These are phyloP conservation scores for Serranus cabrilla DNA, from an alignment of 2,797 vertebrate species.

Conservation along the genomic window DNA sequence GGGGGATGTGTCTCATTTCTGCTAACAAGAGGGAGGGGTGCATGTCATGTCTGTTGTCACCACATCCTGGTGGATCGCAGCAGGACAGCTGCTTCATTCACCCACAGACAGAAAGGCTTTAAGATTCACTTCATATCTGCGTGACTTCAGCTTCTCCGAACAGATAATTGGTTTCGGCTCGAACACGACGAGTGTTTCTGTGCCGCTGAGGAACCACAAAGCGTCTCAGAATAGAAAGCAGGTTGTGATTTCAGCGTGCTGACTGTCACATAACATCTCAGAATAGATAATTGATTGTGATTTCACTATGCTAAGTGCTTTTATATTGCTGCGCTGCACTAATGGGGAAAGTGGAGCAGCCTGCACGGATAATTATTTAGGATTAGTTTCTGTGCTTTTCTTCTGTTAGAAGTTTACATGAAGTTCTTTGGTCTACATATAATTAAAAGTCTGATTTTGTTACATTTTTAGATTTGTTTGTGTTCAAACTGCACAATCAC, in stretches of 20 bases:
- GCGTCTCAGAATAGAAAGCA: constrained; percentile 48
- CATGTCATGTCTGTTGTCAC: constrained; percentile 52
- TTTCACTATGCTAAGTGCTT: constrained; percentile 35
- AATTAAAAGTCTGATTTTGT: background rate
- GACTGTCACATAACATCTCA: constrained; percentile 38
- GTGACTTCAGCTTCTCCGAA: constrained; percentile 31
- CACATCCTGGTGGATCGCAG: constrained; percentile 25
- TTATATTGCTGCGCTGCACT: background rate
- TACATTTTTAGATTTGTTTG: background rate
- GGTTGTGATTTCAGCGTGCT: constrained; percentile 21
- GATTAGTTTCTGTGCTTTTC: constrained; percentile 1
- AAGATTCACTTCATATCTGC: background rate
- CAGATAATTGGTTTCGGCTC: constrained; percentile 48
- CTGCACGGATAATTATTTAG: background rate
- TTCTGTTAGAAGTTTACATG: background rate
- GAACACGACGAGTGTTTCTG: constrained; percentile 28
- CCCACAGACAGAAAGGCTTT: constrained; percentile 27
- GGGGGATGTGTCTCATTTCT: constrained; percentile 47
- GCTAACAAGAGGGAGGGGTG: constrained; percentile 42
- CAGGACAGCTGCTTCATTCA: constrained; percentile 46
- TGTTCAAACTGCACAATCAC: background rate
- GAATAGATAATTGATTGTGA: constrained; percentile 46
- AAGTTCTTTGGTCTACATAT: background rate
- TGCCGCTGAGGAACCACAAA: constrained; percentile 16
- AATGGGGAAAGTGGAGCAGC: background rate